phyloP scores from a whole-genome alignment of 2,113 vertebrate species.

The Monarcha castaneiventris region DNA sequence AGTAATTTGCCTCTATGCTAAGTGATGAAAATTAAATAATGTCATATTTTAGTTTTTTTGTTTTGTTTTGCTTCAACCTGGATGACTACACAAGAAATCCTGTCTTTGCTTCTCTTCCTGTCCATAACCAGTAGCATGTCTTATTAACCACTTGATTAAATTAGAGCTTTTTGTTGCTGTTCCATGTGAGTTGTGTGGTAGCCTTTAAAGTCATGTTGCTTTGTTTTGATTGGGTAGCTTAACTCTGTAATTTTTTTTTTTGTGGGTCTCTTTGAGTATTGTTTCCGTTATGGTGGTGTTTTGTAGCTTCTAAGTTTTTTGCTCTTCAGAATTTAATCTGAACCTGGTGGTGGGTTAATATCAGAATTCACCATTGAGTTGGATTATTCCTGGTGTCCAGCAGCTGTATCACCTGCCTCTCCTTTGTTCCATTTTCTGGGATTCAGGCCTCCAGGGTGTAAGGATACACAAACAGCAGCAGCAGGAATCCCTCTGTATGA shows the following conservation, averaged over 20 bases:
- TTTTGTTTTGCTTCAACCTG: neutral
- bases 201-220: neutral
- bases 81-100: neutral
- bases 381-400: neutral
- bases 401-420: neutral
- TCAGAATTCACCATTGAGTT: neutral
- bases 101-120: neutral
- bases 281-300: neutral
- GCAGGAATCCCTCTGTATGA: neutral
- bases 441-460: neutral
- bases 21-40: neutral
- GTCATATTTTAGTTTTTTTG: fast-evolving
- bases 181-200: neutral
- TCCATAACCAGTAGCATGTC: neutral
- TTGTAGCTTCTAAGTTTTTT: neutral
- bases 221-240: neutral
- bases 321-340: neutral
- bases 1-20: neutral
- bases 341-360: neutral
- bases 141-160: neutral
- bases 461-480: neutral
- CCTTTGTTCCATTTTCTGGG: neutral
- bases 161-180: neutral
- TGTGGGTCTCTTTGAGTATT: neutral
- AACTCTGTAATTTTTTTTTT: neutral